Base-by-base conservation (phyloP, 2,888 invertebrate species). In the Drosophila macrospina region DNA sequence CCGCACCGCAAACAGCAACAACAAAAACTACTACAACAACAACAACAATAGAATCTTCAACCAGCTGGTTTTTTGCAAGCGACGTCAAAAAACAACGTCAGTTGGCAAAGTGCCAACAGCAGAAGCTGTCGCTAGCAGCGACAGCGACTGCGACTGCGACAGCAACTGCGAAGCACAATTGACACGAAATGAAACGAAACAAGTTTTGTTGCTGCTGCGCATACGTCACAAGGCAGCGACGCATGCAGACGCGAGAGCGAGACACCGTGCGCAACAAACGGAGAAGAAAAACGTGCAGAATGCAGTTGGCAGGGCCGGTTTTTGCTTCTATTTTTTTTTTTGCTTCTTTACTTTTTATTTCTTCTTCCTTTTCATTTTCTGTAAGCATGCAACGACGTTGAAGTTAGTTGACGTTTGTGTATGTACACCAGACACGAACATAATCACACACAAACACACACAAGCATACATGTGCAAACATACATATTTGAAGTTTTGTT, bases 201-300 rank as follows among this genome's bases (percentile, higher is more conserved):
- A 39, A 81, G 80, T 86, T 81, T 82, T 76, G 60, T 61, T 66
- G 64, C 65, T 79, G 74, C 68, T 78, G 85, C 81, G 78, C 69
- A 86, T 83, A 88, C 82, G 82, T 85, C 89, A 88, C 81, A 67
- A 65, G 69, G 73, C 69, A 80, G 69, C 69, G 62, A 80, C 71
- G 80, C 71, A 78, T 63, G 52, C 78, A 69, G 68, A 50, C 45
- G 42, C 42, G 54, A 28, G 62, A 16, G 42, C 32, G 59, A 50
- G 47, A 48, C 57, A 55, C 47, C 36, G 24, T 30, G 36, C 28
- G 28, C 28, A 37, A 15, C 57, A 37, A 50, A 34, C 36, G 28
- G 11, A 36, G 45, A 32, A 36, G 42, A n/a, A 28, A 47, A 69
- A 69, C 63, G 59, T 68, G 73, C 77, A 80, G 77, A 80, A 80